These are phyloP conservation scores for Pseudococcus viburni DNA, from an alignment of 2,888 invertebrate species.

Conservation along the genomic window DNA sequence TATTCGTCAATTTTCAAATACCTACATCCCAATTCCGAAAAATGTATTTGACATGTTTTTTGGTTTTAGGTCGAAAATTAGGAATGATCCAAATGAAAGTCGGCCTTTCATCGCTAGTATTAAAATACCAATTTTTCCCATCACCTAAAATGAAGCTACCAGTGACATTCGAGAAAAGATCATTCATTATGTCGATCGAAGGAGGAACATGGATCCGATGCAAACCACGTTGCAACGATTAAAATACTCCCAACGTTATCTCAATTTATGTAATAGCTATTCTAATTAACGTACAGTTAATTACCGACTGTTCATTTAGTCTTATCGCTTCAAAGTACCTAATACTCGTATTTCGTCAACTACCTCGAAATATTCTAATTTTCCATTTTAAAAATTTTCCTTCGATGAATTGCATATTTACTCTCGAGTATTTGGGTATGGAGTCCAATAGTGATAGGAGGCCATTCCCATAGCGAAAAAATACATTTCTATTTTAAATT, in stretches of 20 bases:
- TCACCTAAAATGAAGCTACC: conserved; percentile 55
- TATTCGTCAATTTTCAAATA: background rate
- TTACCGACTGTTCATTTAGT: background rate
- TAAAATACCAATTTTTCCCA: conserved; percentile 48
- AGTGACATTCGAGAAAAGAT: conserved; percentile 37
- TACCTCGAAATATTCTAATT: too few relatives aligned
- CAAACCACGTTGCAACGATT: conserved; percentile 12
- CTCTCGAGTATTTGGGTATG: too few relatives aligned
- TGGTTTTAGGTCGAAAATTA: conserved; percentile 53
- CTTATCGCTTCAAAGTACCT: too few relatives aligned
- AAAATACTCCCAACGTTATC: background rate
- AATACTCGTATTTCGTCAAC: too few relatives aligned
- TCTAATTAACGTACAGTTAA: background rate
- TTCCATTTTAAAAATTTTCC: too few relatives aligned
- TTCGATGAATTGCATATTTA: too few relatives aligned
- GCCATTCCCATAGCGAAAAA: background rate
- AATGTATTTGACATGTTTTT: background rate
- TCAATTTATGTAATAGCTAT: background rate
- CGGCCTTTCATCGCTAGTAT: conserved; percentile 3
- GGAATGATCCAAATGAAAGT: conserved; percentile 58
- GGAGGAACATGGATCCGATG: conserved; percentile 51
- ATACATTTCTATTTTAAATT: background rate
- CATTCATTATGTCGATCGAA: conserved; percentile 33
- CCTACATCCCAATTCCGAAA: background rate
- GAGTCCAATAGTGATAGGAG: too few relatives aligned